Conservation (phyloP, 2,797 vertebrate species). For the Rhyacichthys aspro region DNA sequence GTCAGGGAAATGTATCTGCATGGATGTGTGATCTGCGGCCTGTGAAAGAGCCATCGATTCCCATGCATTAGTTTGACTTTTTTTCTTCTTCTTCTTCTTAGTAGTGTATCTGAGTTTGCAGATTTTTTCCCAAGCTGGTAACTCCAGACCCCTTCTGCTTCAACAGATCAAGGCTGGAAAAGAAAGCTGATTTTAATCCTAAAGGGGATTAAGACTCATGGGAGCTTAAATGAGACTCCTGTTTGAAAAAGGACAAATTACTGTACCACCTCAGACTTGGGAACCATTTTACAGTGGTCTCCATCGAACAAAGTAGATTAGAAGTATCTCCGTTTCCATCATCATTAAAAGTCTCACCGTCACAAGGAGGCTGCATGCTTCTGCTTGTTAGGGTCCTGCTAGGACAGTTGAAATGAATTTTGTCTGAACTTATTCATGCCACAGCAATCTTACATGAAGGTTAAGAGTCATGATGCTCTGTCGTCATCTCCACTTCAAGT, state of each 20-base stretch:
- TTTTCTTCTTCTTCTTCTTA: too few species aligned
- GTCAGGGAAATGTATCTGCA: constrained; percentile 26
- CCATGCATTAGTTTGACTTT: constrained; percentile 56
- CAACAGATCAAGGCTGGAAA: constrained; percentile 67
- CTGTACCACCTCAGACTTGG: constrained; percentile 69
- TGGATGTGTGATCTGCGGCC: too few species aligned
- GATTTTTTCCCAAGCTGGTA: constrained; percentile 61
- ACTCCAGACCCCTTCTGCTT: constrained; percentile 35
- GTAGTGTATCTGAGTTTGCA: constrained; percentile 52
- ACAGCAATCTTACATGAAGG: constrained; percentile 21
- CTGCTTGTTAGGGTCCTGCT: constrained; percentile 43
- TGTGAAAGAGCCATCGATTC: constrained; percentile 52
- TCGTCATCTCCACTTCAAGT: not conserved
- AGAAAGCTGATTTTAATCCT: constrained; percentile 72
- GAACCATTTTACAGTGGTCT: constrained; percentile 62
- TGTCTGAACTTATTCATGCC: constrained; percentile 31
- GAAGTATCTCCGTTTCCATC: constrained; percentile 50
- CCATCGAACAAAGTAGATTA: constrained; percentile 59
- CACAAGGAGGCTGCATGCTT: constrained; percentile 59
- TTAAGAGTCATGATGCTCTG: too few species aligned
- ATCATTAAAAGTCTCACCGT: constrained; percentile 52
- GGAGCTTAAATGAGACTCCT: constrained; percentile 71
- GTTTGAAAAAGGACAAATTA: constrained; percentile 68
- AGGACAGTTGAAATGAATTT: constrained; percentile 37
- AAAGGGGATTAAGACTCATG: constrained; percentile 70